A percentile compares a stretch with the other conserved stretches of the same genome.
Evolutionary conservation across 2,113 vertebrate genomes (phyloP).

Genomic region (Calyptommatus sinebrachiatus): DNA sequence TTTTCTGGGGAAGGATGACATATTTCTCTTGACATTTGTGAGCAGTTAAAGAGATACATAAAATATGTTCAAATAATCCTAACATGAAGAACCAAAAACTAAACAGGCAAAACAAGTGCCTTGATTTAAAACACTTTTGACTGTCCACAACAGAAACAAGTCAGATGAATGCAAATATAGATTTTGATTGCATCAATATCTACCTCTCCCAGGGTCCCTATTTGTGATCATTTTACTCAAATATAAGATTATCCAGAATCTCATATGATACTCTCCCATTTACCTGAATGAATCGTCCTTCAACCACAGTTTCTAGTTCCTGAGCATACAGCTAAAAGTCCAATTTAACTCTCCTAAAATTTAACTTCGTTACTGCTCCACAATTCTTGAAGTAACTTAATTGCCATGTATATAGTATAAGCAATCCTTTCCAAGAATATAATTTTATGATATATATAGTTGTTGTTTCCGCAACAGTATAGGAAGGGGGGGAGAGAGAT

Average conservation of each 20-base stretch:
- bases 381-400: background rate
- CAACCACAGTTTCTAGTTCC: background rate
- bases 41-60: no score
- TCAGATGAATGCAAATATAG: no score
- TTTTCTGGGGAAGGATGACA: no score
- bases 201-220: no score
- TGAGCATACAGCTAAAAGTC: background rate
- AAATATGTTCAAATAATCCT: background rate
- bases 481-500: background rate
- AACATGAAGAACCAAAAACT: no score
- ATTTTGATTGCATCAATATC: no score
- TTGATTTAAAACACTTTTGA: no score
- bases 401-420: background rate
- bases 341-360: conserved; percentile 16
- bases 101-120: no score
- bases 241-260: background rate
- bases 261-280: background rate
- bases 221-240: no score
- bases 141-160: no score
- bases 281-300: background rate
- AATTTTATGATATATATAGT: conserved; percentile 11
- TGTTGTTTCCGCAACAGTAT: background rate
- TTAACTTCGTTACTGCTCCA: background rate
- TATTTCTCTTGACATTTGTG: background rate
- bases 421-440: conserved; percentile 3